These are phyloP conservation scores for Pyrgilauda ruficollis DNA, from an alignment of 2,113 vertebrate genomes.

Conservation along the genomic window DNA sequence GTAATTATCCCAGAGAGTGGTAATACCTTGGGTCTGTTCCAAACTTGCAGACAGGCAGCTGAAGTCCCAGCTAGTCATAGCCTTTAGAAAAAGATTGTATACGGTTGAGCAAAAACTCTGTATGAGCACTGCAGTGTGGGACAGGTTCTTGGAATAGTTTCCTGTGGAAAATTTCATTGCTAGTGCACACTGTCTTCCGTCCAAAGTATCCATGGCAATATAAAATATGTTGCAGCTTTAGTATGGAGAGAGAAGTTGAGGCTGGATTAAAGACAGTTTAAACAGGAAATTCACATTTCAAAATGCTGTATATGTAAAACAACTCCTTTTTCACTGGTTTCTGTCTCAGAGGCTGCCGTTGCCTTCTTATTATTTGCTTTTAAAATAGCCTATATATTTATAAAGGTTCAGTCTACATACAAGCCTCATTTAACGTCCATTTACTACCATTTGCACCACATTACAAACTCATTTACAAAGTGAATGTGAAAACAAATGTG, in stretches of 20 bases:
- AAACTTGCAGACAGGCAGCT: not conserved
- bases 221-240: slow-evolving; percentile 52
- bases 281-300: slow-evolving; percentile 55
- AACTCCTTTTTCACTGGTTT: not conserved
- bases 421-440: slow-evolving; percentile 62
- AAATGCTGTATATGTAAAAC: slow-evolving; percentile 22
- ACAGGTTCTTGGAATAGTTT: slow-evolving; percentile 65
- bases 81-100: slow-evolving; percentile 11
- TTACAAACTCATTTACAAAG: slow-evolving; percentile 61
- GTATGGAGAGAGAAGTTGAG: slow-evolving; percentile 48
- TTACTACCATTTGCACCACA: slow-evolving; percentile 63
- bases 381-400: slow-evolving; percentile 45
- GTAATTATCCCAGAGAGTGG: not conserved
- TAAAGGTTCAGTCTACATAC: slow-evolving; percentile 19
- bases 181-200: slow-evolving; percentile 36
- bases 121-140: slow-evolving; percentile 33
- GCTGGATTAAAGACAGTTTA: slow-evolving; percentile 40
- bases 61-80: not conserved
- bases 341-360: not conserved
- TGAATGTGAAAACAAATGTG: slow-evolving; percentile 54
- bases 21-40: not conserved
- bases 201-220: slow-evolving; percentile 66
- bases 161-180: slow-evolving; percentile 53
- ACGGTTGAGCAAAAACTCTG: slow-evolving; percentile 4
- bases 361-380: slow-evolving; percentile 47